Evolutionary conservation across 1,140 invertebrate genomes (phyloP).

Genomic region (Drosophila parvula): DNA sequence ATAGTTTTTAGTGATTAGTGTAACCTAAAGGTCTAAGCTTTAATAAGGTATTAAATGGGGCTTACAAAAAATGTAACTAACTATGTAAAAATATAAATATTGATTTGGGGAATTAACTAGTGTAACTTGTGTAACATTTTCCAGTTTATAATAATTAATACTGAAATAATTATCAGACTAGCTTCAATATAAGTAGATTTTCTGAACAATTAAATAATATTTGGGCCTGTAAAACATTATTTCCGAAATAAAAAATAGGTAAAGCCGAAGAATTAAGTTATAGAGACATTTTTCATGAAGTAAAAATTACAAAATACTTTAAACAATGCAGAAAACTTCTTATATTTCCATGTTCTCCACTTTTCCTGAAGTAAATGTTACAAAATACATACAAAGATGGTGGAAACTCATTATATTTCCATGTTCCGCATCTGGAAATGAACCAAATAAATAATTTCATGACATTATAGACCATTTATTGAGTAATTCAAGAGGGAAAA

Average conservation of each 20-base stretch:
- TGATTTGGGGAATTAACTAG: background rate
- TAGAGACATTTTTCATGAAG: too few species aligned
- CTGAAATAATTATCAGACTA: accelerated
- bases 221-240: background rate
- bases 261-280: too few species aligned
- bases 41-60: background rate
- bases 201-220: background rate
- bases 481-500: background rate
- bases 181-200: background rate
- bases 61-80: too few species aligned
- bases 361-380: too few species aligned
- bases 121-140: background rate
- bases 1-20: background rate
- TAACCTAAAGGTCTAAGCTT: too few species aligned
- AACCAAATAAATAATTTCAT: background rate
- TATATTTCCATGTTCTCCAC: too few species aligned
- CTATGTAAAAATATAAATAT: background rate
- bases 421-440: background rate
- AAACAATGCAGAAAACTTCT: too few species aligned
- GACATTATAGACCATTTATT: background rate
- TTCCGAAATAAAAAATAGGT: background rate
- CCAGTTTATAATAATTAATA: too few species aligned
- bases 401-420: too few species aligned
- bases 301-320: too few species aligned
- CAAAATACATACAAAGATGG: background rate